phyloP scores from a whole-genome alignment of 2,888 invertebrate species.

The Ophion obscuratus region DNA sequence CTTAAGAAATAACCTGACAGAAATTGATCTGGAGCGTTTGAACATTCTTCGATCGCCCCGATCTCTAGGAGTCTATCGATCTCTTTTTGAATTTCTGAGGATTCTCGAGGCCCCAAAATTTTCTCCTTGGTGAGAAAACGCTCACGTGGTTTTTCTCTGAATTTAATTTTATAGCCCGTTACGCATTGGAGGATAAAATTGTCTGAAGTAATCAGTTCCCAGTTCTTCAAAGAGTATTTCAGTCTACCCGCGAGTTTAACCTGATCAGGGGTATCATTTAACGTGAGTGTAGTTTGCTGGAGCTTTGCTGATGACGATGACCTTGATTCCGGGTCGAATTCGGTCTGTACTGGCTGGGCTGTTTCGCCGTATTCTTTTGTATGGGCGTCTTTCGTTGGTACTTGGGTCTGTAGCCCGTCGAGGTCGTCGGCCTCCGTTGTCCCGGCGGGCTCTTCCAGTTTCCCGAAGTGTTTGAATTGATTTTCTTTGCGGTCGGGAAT shows the following conservation, averaged over 20 bases:
- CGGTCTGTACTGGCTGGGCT: constrained; percentile 24
- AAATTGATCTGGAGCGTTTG: neutral
- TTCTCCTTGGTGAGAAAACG: neutral
- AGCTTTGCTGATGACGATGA: constrained; percentile 37
- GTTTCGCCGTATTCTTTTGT: constrained; percentile 27
- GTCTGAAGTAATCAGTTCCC: constrained; percentile 46
- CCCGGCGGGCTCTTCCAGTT: constrained; percentile 53
- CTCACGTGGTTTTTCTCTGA: constrained; percentile 6
- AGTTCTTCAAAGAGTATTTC: constrained; percentile 32
- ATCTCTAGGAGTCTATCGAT: too few relatives aligned
- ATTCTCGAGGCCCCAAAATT: neutral
- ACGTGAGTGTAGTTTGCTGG: constrained; percentile 4
- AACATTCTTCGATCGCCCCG: too few relatives aligned
- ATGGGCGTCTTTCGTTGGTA: constrained; percentile 21
- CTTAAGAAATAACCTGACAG: constrained; percentile 15
- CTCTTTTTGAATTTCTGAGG: neutral
- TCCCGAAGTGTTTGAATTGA: constrained; percentile 12
- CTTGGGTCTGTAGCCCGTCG: constrained; percentile 44
- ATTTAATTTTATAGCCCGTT: neutral
- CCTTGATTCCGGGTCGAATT: constrained; percentile 11
- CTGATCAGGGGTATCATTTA: constrained; percentile 10
- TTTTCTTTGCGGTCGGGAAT: constrained; percentile 29
- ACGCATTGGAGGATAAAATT: constrained; percentile 34
- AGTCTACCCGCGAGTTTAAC: constrained; percentile 48
- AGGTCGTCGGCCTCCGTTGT: constrained; percentile 26